Percentiles rank a stretch among this genome's conserved stretches.
Conservation (phyloP, 2,797 vertebrate species). For the Helicolenus hilgendorfi region DNA sequence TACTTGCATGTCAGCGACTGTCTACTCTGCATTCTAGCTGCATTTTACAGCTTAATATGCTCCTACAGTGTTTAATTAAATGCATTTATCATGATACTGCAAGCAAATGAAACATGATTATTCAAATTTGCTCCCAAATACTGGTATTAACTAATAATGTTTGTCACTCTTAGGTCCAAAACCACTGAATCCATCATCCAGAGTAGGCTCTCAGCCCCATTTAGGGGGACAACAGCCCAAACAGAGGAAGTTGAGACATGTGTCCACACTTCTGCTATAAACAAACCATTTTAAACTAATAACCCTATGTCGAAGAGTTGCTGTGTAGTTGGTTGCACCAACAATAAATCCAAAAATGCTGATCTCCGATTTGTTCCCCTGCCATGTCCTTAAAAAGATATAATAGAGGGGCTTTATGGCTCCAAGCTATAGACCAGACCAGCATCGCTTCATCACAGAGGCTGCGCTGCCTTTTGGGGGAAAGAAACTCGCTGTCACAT, state of each 20-base stretch:
- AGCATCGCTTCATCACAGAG: background rate
- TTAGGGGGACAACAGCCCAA: too few species aligned
- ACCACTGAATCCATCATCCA: background rate
- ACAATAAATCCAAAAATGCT: background rate
- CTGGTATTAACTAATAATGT: constrained; percentile 5
- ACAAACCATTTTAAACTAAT: background rate
- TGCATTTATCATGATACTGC: constrained; percentile 50
- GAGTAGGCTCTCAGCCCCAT: too few species aligned
- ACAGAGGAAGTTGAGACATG: too few species aligned
- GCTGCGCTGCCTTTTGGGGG: too few species aligned
- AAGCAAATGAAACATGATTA: constrained; percentile 32
- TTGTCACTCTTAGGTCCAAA: background rate
- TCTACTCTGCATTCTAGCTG: constrained; percentile 41
- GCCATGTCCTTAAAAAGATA: background rate
- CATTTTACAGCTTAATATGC: constrained; percentile 43
- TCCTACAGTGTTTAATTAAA: constrained; percentile 57
- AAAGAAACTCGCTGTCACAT: too few species aligned
- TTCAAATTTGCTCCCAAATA: constrained; percentile 22
- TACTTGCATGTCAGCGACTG: constrained; percentile 39
- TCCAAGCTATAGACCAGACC: background rate
- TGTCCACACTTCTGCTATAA: background rate
- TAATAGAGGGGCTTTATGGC: background rate
- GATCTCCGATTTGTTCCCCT: background rate
- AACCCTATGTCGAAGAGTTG: background rate
- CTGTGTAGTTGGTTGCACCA: background rate